phyloP scores from a whole-genome alignment of 2,113 vertebrate genomes.

The Dipodomys ordii region DNA sequence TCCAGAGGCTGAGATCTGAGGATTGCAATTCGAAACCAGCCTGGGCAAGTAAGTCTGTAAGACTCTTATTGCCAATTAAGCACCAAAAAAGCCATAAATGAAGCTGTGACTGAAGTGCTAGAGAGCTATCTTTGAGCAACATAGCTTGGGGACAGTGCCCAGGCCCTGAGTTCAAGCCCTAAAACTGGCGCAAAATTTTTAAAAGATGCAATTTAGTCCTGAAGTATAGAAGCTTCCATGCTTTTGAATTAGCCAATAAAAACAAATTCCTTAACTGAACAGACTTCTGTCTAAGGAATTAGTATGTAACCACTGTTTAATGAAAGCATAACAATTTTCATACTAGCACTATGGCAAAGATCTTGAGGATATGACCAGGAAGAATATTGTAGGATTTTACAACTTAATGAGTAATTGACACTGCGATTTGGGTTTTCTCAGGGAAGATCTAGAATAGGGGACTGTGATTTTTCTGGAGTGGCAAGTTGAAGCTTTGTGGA shows the following conservation, averaged over 20 bases:
- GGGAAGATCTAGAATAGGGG: not conserved
- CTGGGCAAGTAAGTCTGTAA: no score
- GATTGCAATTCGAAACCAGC: no score
- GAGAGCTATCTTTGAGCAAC: no score
- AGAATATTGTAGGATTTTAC: not conserved
- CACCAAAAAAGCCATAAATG: no score
- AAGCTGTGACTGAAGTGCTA: no score
- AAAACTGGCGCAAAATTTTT: no score
- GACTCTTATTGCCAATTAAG: no score
- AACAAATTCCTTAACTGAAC: not conserved
- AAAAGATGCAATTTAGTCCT: not conserved
- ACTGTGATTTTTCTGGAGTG: not conserved
- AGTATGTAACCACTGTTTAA: not conserved
- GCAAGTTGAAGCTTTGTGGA: not conserved
- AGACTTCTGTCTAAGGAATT: not conserved
- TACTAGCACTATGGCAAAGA: not conserved
- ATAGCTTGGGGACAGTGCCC: no score
- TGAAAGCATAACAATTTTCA: slow-evolving; percentile 2
- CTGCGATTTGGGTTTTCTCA: not conserved
- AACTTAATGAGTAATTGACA: no score
- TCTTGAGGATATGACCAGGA: not conserved
- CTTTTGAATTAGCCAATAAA: not conserved
- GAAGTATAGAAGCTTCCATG: not conserved
- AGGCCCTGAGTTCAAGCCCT: no score
- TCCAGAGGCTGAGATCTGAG: no score